Conservation (phyloP, 1,140 invertebrate species). For the Teleogryllus occipitalis region DNA sequence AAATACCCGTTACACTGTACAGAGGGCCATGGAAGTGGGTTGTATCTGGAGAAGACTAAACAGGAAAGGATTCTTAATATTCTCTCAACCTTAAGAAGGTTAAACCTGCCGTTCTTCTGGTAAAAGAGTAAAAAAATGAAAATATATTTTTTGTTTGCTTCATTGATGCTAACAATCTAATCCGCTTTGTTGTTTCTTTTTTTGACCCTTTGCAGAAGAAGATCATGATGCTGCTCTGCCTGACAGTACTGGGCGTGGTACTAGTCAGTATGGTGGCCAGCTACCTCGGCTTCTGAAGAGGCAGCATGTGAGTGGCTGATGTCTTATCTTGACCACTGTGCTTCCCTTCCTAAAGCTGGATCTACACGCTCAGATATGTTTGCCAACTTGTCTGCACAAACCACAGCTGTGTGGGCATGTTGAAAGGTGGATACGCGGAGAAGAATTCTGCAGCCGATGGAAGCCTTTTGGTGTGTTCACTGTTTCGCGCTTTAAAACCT, state of each 20-base stretch:
- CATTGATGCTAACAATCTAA: not conserved
- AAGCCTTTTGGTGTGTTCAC: conserved; percentile 1
- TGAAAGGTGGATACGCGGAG: not conserved
- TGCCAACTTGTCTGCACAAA: not conserved
- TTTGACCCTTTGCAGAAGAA: not conserved
- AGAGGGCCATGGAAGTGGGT: too few relatives aligned
- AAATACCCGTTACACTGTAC: too few relatives aligned
- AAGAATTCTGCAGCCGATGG: not conserved
- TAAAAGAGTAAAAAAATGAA: too few relatives aligned
- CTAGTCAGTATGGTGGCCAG: not conserved
- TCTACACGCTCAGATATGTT: not conserved
- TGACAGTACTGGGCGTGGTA: not conserved
- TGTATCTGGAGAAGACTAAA: too few relatives aligned
- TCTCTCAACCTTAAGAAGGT: too few relatives aligned
- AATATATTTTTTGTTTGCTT: not conserved
- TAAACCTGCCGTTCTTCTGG: too few relatives aligned
- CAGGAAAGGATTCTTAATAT: too few relatives aligned
- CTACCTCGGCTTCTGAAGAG: not conserved
- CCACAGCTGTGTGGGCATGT: not conserved
- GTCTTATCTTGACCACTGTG: conserved; percentile 3
- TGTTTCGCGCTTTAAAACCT: not conserved
- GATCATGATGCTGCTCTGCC: not conserved
- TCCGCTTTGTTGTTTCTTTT: not conserved
- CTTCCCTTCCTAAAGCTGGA: not conserved
- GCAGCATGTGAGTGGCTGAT: not conserved